phyloP scores from a whole-genome alignment of 1,140 invertebrate genomes.

The Drosophila novamexicana region DNA sequence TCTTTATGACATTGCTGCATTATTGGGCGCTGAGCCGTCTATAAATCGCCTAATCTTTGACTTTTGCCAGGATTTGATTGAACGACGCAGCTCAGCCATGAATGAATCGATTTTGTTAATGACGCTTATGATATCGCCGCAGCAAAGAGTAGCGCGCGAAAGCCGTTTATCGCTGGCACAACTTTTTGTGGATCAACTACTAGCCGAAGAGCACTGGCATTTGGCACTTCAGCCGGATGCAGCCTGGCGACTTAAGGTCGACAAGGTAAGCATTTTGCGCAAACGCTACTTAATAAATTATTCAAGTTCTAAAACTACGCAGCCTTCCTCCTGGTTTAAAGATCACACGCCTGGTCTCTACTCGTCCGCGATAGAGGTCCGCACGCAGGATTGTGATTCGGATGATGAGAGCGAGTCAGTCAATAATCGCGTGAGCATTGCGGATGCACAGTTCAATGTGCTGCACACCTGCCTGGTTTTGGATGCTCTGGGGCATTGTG shows the following conservation, averaged over 20 bases:
- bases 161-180: constrained; percentile 47
- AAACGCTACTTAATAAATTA: neutral
- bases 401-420: constrained; percentile 70
- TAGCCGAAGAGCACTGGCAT: constrained; percentile 74
- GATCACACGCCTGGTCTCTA: constrained; percentile 78
- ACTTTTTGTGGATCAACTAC: constrained; percentile 57
- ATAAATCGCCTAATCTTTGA: constrained; percentile 64
- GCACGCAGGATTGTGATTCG: constrained; percentile 74
- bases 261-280: constrained; percentile 47
- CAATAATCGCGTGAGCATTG: constrained; percentile 54
- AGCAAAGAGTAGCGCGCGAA: constrained; percentile 15
- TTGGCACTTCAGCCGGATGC: constrained; percentile 68
- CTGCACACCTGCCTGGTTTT: constrained; percentile 75
- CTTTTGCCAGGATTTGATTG: constrained; percentile 62
- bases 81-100: constrained; percentile 53
- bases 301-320: neutral
- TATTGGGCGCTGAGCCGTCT: constrained; percentile 48
- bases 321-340: constrained; percentile 74
- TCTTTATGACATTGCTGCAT: constrained; percentile 60
- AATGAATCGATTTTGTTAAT: constrained; percentile 71
- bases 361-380: constrained; percentile 76
- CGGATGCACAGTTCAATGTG: constrained; percentile 78
- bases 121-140: constrained; percentile 53
- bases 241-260: constrained; percentile 56
- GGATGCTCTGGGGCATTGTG: constrained; percentile 71